phyloP scores from a whole-genome alignment of 2,888 invertebrate species.

The Auanema freiburgensis region DNA sequence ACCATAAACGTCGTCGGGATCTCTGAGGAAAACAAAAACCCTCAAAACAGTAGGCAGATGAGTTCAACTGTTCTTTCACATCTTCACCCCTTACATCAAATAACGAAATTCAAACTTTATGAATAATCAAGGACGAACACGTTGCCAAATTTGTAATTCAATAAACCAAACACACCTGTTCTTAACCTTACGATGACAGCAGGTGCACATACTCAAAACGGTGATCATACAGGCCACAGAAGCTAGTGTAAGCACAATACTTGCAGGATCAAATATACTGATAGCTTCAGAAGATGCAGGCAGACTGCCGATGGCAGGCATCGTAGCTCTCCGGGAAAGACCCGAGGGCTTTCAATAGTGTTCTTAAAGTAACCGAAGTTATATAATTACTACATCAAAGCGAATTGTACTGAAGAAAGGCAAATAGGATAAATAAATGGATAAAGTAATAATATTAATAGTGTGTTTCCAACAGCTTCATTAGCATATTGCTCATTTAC shows the following conservation, averaged over 20 bases:
- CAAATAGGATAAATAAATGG: too few species aligned
- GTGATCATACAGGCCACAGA: conserved; percentile 30
- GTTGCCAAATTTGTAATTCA: not conserved
- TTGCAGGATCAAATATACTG: not conserved
- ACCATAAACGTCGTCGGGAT: conserved; percentile 20
- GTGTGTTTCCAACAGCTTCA: too few species aligned
- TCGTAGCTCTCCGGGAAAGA: not conserved
- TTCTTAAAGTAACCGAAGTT: too few species aligned
- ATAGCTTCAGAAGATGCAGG: not conserved
- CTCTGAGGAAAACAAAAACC: conserved; percentile 8
- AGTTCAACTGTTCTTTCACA: too few species aligned
- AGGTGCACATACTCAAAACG: conserved; percentile 29
- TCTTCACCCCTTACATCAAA: too few species aligned
- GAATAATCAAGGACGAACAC: too few species aligned
- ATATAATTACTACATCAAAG: too few species aligned
- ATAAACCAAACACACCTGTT: conserved; percentile 14
- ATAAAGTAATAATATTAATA: too few species aligned
- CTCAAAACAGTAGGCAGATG: not conserved
- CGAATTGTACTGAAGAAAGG: too few species aligned
- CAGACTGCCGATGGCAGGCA: conserved; percentile 8
- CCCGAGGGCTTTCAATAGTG: too few species aligned
- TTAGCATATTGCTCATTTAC: too few species aligned
- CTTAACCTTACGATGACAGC: conserved; percentile 22
- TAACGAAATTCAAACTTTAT: too few species aligned
- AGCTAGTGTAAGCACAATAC: conserved; percentile 25